Base-by-base conservation (phyloP, 53 echinoderm and acorn worm species). In the Paelopatides confundens region DNA sequence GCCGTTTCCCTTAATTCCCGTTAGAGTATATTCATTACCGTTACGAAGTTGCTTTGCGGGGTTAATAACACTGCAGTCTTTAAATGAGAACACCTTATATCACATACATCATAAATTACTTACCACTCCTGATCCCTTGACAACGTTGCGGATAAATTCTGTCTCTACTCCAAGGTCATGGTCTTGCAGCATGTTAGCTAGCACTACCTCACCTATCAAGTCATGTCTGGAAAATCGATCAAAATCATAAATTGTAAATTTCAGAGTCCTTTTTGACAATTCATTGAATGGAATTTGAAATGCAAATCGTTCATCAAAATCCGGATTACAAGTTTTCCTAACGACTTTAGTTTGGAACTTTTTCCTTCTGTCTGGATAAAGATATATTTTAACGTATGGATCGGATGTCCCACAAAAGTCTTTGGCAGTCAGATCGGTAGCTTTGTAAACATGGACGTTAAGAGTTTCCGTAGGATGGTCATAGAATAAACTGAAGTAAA, bases 311-410 rank as follows among this genome's bases (percentile, higher is more conserved):
- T 98, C 98, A 87, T 98, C 94, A 77, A 95, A 98, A 31, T 92
- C 89, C 13, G 98, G 98, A 85, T 95, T 94, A 84, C 95, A 98
- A 43, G 90, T 98, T 86, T 94, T 95, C 58, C 98, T 82, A 66
- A 95, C 94, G 38, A 98, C 98, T 92, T 98, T 95, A 81, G 98
- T 98, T 83, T 98, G 98, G 81, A 94, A 98, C 68, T 98, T 98
- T 88, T 93, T 89, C 87, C 95, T 95, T 79, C 95, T 82, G 62
- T 95, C 98, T 26, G 98, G 98, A 69, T 90, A 95, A 37, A 98
- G 91, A 81, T 95, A 94, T 50, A 98, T 92, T 86, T 98, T 98
- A 15, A 98, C 95, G 66, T 98, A 98, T 47, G 98, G 98, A 58
- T 98, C 98, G 71, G 95, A 95, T 70, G 95, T 95, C 77, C 98